Evolutionary conservation across 2,113 vertebrate species (phyloP).

Genomic region (Lichenostomus cassidix): DNA sequence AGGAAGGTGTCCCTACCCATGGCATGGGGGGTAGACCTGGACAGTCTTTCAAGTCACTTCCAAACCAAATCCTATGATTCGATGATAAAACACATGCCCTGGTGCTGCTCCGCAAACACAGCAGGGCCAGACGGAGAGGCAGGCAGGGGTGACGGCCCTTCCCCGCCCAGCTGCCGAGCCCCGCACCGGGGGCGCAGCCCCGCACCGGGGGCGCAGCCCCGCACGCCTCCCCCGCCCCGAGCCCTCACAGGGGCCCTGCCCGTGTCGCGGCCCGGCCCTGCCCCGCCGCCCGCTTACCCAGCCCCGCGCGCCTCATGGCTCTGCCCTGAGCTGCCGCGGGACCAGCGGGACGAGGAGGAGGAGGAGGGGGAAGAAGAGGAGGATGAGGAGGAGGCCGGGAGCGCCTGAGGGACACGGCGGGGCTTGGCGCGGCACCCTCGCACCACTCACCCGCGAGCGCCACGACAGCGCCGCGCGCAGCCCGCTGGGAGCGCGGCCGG

Average conservation of each 20-base stretch:
- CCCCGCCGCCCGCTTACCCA: constrained; percentile 29
- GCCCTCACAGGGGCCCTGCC: too few relatives aligned
- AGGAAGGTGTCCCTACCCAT: neutral
- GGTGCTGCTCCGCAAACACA: neutral
- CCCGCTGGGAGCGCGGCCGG: neutral
- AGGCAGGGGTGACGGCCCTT: too few relatives aligned
- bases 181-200: neutral
- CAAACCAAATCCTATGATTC: neutral
- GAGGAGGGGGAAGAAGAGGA: fast-evolving
- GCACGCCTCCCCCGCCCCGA: neutral
- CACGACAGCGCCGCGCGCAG: constrained; percentile 42
- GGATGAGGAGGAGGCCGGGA: too few relatives aligned
- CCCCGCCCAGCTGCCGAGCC: neutral
- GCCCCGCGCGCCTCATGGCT: constrained; percentile 65
- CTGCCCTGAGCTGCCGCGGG: neutral
- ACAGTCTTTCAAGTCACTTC: neutral
- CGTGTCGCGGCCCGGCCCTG: neutral
- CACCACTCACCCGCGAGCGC: neutral
- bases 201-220: neutral
- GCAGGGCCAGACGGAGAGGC: neutral
- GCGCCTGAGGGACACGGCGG: neutral
- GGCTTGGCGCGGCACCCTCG: fast-evolving
- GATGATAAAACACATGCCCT: neutral
- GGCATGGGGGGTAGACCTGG: fast-evolving
- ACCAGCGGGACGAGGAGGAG: neutral